phyloP scores from a whole-genome alignment of 2,888 invertebrate species.

The Caenorhabditis sp. region DNA sequence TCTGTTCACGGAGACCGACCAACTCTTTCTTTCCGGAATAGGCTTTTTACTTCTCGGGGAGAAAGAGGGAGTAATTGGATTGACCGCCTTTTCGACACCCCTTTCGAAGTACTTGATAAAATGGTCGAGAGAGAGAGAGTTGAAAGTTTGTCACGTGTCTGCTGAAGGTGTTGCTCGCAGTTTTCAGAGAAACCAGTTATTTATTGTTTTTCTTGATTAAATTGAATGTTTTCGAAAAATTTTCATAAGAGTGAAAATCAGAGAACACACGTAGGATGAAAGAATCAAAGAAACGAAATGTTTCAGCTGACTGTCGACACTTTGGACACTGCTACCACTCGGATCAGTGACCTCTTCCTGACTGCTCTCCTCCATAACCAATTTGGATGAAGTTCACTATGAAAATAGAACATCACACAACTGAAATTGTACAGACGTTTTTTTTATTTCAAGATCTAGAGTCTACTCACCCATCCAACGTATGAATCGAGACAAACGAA shows the following conservation, averaged over 20 bases:
- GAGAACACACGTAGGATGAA: slow-evolving; percentile 8
- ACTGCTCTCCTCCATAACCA: slow-evolving; percentile 52
- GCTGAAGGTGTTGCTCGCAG: background rate
- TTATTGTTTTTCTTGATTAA: slow-evolving; percentile 9
- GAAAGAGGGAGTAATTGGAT: slow-evolving; percentile 40
- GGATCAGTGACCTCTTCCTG: slow-evolving; percentile 29
- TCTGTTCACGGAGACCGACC: slow-evolving; percentile 21
- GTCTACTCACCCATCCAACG: slow-evolving; percentile 34
- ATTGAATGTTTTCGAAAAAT: slow-evolving; percentile 7
- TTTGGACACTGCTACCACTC: slow-evolving; percentile 27
- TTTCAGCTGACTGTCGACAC: slow-evolving; percentile 12
- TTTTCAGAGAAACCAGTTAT: slow-evolving; percentile 4
- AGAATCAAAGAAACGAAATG: background rate
- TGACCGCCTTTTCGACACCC: background rate
- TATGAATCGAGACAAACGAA: slow-evolving; percentile 51
- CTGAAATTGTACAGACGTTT: slow-evolving; percentile 7
- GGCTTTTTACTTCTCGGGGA: slow-evolving; percentile 16
- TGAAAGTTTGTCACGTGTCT: slow-evolving; percentile 24
- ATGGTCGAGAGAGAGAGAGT: background rate
- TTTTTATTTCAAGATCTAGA: background rate
- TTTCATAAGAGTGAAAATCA: background rate
- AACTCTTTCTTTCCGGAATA: slow-evolving; percentile 3
- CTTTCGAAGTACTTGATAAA: slow-evolving; percentile 16
- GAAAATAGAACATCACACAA: slow-evolving; percentile 53
- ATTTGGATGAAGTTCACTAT: slow-evolving; percentile 45